Evolutionary conservation across 2,797 vertebrate species (phyloP).

Genomic region (Mustela erminea): DNA sequence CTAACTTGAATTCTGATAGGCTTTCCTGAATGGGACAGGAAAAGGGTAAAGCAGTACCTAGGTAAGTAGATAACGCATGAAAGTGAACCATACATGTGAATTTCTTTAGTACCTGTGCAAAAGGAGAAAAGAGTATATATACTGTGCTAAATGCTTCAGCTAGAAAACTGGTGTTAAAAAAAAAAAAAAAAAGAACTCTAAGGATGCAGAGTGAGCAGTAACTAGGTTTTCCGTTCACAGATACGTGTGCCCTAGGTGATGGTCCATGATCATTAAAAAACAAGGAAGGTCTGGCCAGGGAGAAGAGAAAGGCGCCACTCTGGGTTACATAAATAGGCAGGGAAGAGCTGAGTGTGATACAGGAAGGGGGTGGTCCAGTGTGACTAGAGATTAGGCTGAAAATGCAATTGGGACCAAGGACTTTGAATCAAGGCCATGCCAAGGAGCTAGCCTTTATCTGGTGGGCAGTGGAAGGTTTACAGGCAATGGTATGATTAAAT

Average conservation of each 20-base stretch:
- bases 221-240: background rate
- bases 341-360: background rate
- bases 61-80: background rate
- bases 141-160: background rate
- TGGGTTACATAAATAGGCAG: background rate
- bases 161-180: too few species aligned
- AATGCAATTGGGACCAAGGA: constrained; percentile 51
- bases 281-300: background rate
- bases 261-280: background rate
- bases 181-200: background rate
- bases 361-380: constrained; percentile 30
- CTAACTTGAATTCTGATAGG: background rate
- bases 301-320: background rate
- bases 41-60: background rate
- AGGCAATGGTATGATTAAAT: constrained; percentile 46
- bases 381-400: constrained; percentile 57
- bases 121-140: background rate
- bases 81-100: background rate
- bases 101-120: background rate
- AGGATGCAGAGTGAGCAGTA: background rate
- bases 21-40: background rate
- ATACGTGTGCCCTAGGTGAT: background rate
- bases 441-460: constrained; percentile 59
- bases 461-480: background rate
- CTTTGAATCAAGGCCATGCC: constrained; percentile 61